Evolutionary conservation across 2,797 vertebrate genomes (phyloP), one percentile per base, ranked within the genome.

Genomic region (Pteronotus mesoamericanus): DNA sequence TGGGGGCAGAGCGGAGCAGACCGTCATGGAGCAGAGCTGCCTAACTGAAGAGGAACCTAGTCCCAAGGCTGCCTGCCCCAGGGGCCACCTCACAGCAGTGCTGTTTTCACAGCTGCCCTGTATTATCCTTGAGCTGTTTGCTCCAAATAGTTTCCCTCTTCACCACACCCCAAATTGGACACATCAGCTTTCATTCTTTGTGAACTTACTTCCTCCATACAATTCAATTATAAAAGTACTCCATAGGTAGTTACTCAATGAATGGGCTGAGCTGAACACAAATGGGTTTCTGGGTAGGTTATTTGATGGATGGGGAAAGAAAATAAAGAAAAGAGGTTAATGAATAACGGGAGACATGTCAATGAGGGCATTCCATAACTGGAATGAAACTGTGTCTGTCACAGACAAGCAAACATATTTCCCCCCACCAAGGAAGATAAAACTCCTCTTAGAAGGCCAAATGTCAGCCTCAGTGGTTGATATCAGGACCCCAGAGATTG

Each of bases 101-200:
- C 34, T 69, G 68, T 71, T 37, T 51, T 53, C 32, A 53, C 21
- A 53, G 48, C n/a, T 15, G 48, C 21, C 75, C n/a, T 37, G 48
- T 37, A 34, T 78, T 24, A 78, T 26, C 21, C n/a, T 78, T 34
- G n/a, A 37, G n/a, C 48, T 55, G 6, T 55, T 78, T 55, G 48
- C 75, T 37, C 48, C 48, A 21, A 37, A 37, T 16, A 55, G n/a
- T 37, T 78, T 37, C 34, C 75, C 75, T 37, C 48, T 26, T 78
- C n/a, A 26, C 48, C n/a, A 15, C 22, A 37, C 21, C 48, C n/a
- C 75, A 55, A 55, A 15, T 53, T 15, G 12, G 48, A 64, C 61
- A 64, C 94, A 84, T 75, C 88, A 94, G 72, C 42, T 96, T 93
- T 96, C 48, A 57, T 82, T 90, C 68, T 69, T 89, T 86, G 80